Evolutionary conservation across 1,140 invertebrate genomes (phyloP).

Genomic region (Pectinophora gossypiella): DNA sequence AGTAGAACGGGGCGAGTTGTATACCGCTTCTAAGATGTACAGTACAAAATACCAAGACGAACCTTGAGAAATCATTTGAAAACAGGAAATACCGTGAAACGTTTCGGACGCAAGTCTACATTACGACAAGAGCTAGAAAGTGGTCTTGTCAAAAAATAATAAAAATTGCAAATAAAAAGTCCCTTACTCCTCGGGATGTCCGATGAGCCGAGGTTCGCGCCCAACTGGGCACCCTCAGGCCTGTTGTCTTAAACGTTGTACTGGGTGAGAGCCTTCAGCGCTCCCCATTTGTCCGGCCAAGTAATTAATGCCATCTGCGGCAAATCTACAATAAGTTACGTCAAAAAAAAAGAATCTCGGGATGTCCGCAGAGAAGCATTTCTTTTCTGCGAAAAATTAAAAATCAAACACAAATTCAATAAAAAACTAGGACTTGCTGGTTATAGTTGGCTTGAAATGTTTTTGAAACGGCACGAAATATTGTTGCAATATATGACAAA

Average conservation of each 20-base stretch:
- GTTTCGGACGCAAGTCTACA: not conserved
- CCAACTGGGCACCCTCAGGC: too few relatives aligned
- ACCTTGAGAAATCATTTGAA: not conserved
- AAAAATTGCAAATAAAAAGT: not conserved
- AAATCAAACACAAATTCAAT: not conserved
- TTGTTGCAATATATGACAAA: too few relatives aligned
- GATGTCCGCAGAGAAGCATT: not conserved
- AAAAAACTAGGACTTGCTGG: not conserved
- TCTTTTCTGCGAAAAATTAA: not conserved
- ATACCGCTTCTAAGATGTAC: not conserved
- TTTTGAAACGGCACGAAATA: not conserved
- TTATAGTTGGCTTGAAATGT: not conserved
- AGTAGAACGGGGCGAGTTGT: not conserved
- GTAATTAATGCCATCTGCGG: too few relatives aligned
- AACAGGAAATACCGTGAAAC: not conserved
- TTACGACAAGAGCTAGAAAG: not conserved
- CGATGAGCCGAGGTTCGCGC: too few relatives aligned
- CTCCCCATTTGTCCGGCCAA: too few relatives aligned
- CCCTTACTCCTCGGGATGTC: not conserved
- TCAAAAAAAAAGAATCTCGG: too few relatives aligned
- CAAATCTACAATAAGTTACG: too few relatives aligned
- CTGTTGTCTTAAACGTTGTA: too few relatives aligned
- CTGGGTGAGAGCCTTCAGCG: too few relatives aligned
- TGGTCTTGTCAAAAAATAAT: not conserved
- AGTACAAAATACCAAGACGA: not conserved